phyloP scores from a whole-genome alignment of 2,113 vertebrate species.

The Vulpes lagopus region DNA sequence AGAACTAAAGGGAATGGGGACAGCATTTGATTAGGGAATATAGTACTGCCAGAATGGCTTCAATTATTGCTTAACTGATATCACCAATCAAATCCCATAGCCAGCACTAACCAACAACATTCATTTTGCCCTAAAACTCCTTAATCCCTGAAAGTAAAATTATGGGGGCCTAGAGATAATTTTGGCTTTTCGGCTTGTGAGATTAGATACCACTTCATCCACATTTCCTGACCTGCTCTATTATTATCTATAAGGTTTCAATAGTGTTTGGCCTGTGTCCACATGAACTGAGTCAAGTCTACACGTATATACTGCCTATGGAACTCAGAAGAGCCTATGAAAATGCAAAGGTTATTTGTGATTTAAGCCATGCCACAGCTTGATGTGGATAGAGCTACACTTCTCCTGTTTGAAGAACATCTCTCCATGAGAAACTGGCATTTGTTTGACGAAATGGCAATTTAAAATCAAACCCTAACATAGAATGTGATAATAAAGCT shows the following conservation, averaged over 20 bases:
- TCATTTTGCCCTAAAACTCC: neutral
- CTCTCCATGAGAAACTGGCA: neutral
- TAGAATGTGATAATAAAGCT: neutral
- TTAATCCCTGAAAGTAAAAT: neutral
- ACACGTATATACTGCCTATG: neutral
- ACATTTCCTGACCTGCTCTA: neutral
- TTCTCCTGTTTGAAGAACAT: neutral
- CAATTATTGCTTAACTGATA: neutral
- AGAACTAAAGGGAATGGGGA: neutral
- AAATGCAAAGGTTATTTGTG: neutral
- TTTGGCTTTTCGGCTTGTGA: neutral
- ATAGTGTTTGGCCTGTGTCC: neutral
- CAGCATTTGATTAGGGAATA: neutral
- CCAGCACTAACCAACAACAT: neutral
- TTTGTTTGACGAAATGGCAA: neutral
- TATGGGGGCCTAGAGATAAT: neutral
- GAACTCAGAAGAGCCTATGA: neutral
- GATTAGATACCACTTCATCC: neutral
- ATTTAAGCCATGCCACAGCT: neutral
- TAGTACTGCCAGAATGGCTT: neutral
- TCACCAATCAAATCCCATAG: neutral
- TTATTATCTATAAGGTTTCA: neutral
- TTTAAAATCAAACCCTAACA: conserved; percentile 7
- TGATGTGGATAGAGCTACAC: neutral
- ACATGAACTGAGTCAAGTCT: neutral